These are phyloP conservation scores for Lasius platythorax DNA, from an alignment of 2,888 invertebrate species.

Conservation along the genomic window DNA sequence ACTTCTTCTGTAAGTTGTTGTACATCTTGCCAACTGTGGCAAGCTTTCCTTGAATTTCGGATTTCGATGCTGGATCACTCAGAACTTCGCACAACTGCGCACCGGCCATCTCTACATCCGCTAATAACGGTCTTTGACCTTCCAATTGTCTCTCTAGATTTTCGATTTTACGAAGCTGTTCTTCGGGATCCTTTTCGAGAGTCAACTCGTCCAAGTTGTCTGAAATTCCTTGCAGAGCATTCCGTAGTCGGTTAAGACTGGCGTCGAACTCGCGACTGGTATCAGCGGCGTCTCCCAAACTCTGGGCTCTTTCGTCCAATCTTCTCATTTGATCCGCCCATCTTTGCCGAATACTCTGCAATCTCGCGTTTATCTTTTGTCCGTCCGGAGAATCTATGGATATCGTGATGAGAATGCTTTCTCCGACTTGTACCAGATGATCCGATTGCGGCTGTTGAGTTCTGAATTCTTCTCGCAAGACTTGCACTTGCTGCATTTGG, in stretches of 20 bases:
- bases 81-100: slow-evolving; percentile 94
- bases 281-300: slow-evolving; percentile 96
- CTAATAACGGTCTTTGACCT: slow-evolving; percentile 94
- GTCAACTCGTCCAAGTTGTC: slow-evolving; percentile 95
- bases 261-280: slow-evolving; percentile 97
- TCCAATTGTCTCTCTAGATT: slow-evolving; percentile 95
- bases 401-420: slow-evolving; percentile 89
- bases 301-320: slow-evolving; percentile 95
- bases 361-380: slow-evolving; percentile 90
- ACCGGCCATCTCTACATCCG: slow-evolving; percentile 96
- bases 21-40: slow-evolving; percentile 95
- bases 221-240: slow-evolving; percentile 95
- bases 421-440: slow-evolving; percentile 93
- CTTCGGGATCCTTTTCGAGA: slow-evolving; percentile 93
- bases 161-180: slow-evolving; percentile 95
- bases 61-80: slow-evolving; percentile 95
- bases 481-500: slow-evolving; percentile 96
- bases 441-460: slow-evolving; percentile 96
- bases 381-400: slow-evolving; percentile 88
- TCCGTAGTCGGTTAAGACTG: slow-evolving; percentile 92
- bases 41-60: slow-evolving; percentile 96
- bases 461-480: slow-evolving; percentile 97
- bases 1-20: slow-evolving; percentile 94
- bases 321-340: slow-evolving; percentile 94
- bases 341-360: slow-evolving; percentile 90